Evolutionary conservation across 2,888 invertebrate species (phyloP).

Genomic region (Arge pagana): DNA sequence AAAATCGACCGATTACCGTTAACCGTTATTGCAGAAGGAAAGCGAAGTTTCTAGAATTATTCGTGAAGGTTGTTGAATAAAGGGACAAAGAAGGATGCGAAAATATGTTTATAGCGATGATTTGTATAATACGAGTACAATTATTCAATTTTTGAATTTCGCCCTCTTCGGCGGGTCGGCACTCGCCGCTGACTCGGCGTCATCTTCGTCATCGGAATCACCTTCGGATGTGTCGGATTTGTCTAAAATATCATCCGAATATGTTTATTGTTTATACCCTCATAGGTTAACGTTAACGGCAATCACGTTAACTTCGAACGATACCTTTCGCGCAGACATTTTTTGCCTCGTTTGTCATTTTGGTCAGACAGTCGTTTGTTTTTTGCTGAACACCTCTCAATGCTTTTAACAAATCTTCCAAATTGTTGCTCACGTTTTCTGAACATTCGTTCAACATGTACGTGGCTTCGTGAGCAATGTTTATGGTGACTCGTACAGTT

Average conservation of each 20-base stretch:
- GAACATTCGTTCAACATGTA: constrained; percentile 31
- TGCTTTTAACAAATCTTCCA: constrained; percentile 35
- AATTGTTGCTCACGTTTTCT: constrained; percentile 26
- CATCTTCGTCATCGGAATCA: constrained; percentile 32
- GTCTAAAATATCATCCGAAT: constrained; percentile 32
- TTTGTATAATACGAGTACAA: background rate
- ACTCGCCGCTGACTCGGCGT: background rate
- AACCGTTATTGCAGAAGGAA: no score
- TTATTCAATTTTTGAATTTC: constrained; percentile 8
- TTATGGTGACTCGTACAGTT: constrained; percentile 25
- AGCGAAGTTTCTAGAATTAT: no score
- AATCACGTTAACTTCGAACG: background rate
- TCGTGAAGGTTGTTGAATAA: no score
- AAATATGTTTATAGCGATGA: no score
- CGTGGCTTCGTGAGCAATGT: constrained; percentile 31
- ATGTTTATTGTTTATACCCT: background rate
- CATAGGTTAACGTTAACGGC: background rate
- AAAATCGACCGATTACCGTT: no score
- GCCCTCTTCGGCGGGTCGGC: constrained; percentile 1
- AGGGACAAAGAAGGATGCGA: no score
- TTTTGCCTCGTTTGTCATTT: constrained; percentile 25
- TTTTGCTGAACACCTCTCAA: constrained; percentile 40
- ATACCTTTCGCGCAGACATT: background rate
- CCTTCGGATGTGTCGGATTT: constrained; percentile 33
- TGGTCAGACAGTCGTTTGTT: constrained; percentile 47